These are phyloP conservation scores for Dicentrarchus labrax DNA, from an alignment of 2,113 vertebrate genomes.

Conservation along the genomic window DNA sequence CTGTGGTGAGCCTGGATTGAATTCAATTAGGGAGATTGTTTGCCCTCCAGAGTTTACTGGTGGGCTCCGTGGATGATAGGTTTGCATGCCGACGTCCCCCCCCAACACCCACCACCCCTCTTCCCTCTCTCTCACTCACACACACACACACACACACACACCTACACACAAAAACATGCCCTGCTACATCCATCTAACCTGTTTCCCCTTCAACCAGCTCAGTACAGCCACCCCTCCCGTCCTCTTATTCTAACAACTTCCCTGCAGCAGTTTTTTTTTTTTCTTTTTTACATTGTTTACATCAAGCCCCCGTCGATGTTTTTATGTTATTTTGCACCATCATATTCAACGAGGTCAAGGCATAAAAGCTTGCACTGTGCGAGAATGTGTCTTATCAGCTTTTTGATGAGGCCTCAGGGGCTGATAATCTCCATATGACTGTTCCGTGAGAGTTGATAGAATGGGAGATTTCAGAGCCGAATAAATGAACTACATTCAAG, in stretches of 20 bases:
- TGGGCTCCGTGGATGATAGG: constrained; percentile 63
- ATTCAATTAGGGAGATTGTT: constrained; percentile 83
- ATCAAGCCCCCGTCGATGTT: constrained; percentile 18
- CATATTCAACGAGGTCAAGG: constrained; percentile 35
- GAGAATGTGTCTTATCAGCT: constrained; percentile 47
- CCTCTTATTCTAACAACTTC: constrained; percentile 35
- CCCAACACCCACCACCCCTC: no score
- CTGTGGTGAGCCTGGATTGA: constrained; percentile 70
- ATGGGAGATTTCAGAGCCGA: constrained; percentile 36
- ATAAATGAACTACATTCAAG: constrained; percentile 29
- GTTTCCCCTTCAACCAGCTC: constrained; percentile 32
- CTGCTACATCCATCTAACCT: constrained; percentile 29
- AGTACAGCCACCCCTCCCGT: constrained; percentile 4
- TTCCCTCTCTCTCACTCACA: neutral
- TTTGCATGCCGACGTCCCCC: constrained; percentile 44
- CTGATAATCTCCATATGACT: constrained; percentile 7
- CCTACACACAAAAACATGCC: constrained; percentile 4
- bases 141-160: neutral
- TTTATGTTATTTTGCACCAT: constrained; percentile 29
- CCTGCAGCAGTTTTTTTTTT: constrained; percentile 27
- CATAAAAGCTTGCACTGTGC: constrained; percentile 14
- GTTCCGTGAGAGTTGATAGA: constrained; percentile 19
- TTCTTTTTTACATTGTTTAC: constrained; percentile 35
- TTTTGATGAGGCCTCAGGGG: constrained; percentile 33
- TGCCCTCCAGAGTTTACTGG: constrained; percentile 73